Evolutionary conservation across 2,797 vertebrate species (phyloP).

Genomic region (Pelochelys cantorii): DNA sequence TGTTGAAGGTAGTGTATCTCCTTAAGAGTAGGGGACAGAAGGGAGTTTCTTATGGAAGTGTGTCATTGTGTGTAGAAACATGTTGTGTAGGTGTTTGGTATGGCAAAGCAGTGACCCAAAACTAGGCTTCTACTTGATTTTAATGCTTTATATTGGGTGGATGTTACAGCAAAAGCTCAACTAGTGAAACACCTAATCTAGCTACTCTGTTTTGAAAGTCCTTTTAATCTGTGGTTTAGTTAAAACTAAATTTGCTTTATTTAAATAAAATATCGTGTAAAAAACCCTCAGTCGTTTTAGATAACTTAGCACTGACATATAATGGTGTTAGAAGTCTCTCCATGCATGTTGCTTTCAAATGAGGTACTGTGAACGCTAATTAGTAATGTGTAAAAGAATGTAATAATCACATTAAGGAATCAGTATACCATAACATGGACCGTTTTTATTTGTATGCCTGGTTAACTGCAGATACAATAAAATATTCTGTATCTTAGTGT

Average conservation of each 20-base stretch:
- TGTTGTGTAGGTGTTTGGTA: not conserved
- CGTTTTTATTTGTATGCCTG: constrained; percentile 33
- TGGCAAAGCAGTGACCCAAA: not conserved
- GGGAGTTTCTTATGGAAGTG: not conserved
- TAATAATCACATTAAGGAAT: constrained; percentile 34
- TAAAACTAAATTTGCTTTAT: constrained; percentile 16
- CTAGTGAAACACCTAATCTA: not conserved
- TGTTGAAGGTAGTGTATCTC: not conserved
- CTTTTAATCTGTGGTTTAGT: constrained; percentile 18
- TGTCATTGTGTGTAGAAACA: not conserved
- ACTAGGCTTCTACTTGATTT: not conserved
- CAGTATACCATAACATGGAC: not conserved
- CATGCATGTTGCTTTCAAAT: not conserved
- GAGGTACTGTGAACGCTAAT: constrained; percentile 10
- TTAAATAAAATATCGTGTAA: constrained; percentile 17
- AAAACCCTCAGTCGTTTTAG: constrained; percentile 41
- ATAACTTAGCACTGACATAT: constrained; percentile 28
- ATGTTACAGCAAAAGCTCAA: not conserved
- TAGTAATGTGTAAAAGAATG: constrained; percentile 31
- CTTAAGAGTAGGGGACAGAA: not conserved
- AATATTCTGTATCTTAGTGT: constrained; percentile 28
- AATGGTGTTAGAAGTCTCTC: not conserved
- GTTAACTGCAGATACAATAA: constrained; percentile 4
- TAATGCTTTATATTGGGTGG: not conserved
- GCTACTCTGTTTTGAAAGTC: not conserved